Base-by-base conservation (phyloP, 2,888 invertebrate species). In the Sesia apiformis region DNA sequence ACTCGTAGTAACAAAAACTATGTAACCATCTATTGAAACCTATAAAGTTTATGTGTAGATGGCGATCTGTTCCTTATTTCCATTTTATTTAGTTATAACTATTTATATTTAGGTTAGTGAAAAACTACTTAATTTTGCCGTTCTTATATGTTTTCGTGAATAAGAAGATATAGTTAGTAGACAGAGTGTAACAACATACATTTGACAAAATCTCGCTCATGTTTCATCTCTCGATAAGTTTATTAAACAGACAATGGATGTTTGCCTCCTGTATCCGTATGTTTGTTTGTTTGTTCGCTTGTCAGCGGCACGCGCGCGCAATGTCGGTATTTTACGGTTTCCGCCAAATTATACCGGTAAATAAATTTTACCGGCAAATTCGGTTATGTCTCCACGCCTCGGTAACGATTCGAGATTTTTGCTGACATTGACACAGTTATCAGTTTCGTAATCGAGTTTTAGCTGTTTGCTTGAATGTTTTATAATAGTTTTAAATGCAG, bases 341-440 rank as follows among this genome's bases (percentile, higher is more conserved):
- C 75, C 80, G 73, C 70, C 58, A 59, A 63, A 62, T 56, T 43
- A 42, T 7, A 7, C 7, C 23, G 23, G 23, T 23, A 23, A 23
- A 23, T 46, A 46, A 23, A 7, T 5, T 51, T 53, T 55, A 52
- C n/a, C 46, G 46, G 55, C 52, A 55, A 43, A 23, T 53, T 55
- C 53, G 55, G 55, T 52, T 51, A 51, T 39, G 5, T 42, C 49
- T 39, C 5, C 39, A 40, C 49, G 38, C 53, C 23, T 50, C 52
- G 41, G 52, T 54, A 53, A 51, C 53, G 56, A 56, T 55, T 58
- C 56, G 58, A 58, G 56, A 58, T 56, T 53, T 53, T 55, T 55
- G 60, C 52, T 68, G 81, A 79, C 81, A 81, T 81, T 81, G 81
- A 81, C 82, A 81, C 72, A 78, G 72, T 72, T 81, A 68, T 62